These are phyloP conservation scores for Enteromius treurensis DNA, from an alignment of 2,797 vertebrate species.

Conservation along the genomic window DNA sequence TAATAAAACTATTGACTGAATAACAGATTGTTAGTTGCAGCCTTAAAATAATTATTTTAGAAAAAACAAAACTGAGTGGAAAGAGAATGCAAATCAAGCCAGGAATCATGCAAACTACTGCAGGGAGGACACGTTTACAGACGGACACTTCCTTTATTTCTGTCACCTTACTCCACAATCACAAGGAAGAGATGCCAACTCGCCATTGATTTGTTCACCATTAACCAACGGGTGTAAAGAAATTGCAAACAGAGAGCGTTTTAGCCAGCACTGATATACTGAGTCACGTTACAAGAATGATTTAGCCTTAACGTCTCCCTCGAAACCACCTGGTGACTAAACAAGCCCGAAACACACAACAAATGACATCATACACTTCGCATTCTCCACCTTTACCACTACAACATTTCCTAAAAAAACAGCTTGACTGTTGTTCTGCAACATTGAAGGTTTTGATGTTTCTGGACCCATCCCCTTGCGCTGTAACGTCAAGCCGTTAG, in stretches of 20 bases:
- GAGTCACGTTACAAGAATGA: background rate
- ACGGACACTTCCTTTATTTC: slow-evolving; percentile 20
- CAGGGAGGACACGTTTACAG: slow-evolving; percentile 15
- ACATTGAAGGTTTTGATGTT: background rate
- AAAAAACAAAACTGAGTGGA: background rate
- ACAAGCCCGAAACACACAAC: background rate
- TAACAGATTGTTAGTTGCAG: background rate
- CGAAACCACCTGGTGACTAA: slow-evolving; percentile 2
- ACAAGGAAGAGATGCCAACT: slow-evolving; percentile 1
- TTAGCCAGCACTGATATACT: background rate
- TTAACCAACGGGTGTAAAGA: background rate
- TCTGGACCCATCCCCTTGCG: background rate
- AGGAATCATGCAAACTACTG: slow-evolving; percentile 27
- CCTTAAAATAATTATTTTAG: background rate
- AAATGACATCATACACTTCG: background rate
- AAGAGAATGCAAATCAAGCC: slow-evolving; percentile 34
- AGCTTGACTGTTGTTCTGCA: background rate
- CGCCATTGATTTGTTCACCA: background rate
- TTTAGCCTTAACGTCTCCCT: background rate
- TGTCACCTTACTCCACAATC: slow-evolving; percentile 10
- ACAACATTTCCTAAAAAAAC: background rate
- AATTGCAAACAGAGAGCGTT: background rate
- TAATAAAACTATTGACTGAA: background rate
- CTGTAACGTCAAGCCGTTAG: background rate
- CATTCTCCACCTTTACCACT: too few relatives aligned